Evolutionary conservation across 2,888 invertebrate genomes (phyloP), one percentile per base, ranked within the genome.

Genomic region (Lepidochitona cinerea): DNA sequence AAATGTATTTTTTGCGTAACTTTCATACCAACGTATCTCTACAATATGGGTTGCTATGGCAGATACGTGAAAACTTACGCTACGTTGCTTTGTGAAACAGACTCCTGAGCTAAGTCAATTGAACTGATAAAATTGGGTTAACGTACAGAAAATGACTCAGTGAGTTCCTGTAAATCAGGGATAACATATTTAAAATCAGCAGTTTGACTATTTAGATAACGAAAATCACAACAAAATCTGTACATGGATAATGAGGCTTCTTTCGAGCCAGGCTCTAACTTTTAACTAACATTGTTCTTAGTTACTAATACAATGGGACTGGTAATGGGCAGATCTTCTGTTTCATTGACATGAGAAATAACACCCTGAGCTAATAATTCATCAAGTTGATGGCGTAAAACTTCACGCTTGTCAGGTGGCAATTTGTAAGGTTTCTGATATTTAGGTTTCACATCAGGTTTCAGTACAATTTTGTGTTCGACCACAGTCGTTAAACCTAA

Each of bases 221-320:
- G 29, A 54, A 67, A 72, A 36, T 72, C 67, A 26, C 67, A 67
- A 68, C 72, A 54, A n/a, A 68, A 72, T 1, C 68, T 18, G 33
- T 70, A 33, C 37, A 37, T 37, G 35, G 36, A 66, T 29, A 66
- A 37, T n/a, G 37, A n/a, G 2, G 36, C 35, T 66, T 66, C n/a
- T 26, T 66, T 66, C 9, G 66, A 66, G 9, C 37, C 37, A 36
- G 66, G 35, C 14, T 12, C 26, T 14, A 66, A 26, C 9, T 33
- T 33, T 4, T 36, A 2, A 2, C 29, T 49, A 6, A 5, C 23
- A 69, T 69, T 69, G 14, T 23, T 26, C 33, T 69, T 69, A 12
- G 69, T 26, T 14, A 52, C 69, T n/a, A 33, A 33, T 7, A 49
- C 69, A 32, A 69, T 49, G 5, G 69, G 52, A 52, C 69, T 69